phyloP scores from a whole-genome alignment of 1,140 invertebrate species.

The Megathymus violae region DNA sequence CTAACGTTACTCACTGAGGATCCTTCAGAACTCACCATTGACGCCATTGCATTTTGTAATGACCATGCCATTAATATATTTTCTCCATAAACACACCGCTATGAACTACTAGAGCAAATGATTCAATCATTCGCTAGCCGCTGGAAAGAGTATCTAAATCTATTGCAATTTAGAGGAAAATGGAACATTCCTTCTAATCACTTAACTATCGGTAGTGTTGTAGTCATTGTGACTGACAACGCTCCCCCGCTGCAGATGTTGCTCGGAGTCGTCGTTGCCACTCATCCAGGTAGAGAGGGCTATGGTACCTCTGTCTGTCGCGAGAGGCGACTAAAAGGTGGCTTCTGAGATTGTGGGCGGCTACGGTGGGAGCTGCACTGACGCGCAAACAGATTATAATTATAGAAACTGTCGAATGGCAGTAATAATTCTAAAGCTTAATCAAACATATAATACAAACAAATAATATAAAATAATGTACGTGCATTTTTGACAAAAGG shows the following conservation, averaged over 20 bases:
- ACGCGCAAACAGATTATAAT: too few species aligned
- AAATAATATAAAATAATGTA: too few species aligned
- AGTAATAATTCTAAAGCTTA: too few species aligned
- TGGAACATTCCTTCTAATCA: conserved; percentile 10
- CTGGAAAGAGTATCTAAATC: conserved; percentile 7
- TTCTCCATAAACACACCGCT: conserved; percentile 9
- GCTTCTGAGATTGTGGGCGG: conserved; percentile 17
- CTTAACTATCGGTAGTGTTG: conserved; percentile 5
- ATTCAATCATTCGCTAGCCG: neutral
- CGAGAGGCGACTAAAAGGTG: conserved; percentile 6
- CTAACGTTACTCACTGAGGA: conserved; percentile 16
- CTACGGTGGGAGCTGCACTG: too few species aligned
- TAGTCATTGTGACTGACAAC: conserved; percentile 14
- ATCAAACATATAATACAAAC: too few species aligned
- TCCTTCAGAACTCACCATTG: conserved; percentile 13
- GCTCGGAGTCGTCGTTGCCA: conserved; percentile 16
- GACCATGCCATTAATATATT: conserved; percentile 13
- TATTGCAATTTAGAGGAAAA: conserved; percentile 9
- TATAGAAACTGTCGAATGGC: too few species aligned
- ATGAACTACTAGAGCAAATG: conserved; percentile 10
- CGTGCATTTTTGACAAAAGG: too few species aligned
- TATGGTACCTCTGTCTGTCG: too few species aligned
- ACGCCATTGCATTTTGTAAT: conserved; percentile 13
- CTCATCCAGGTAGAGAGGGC: conserved; percentile 4
- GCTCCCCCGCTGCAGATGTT: conserved; percentile 8